A percentile compares a stretch with the other conserved stretches of the same genome.
Evolutionary conservation across 2,113 vertebrate species (phyloP).

Genomic region (Dryoscopus gambensis): DNA sequence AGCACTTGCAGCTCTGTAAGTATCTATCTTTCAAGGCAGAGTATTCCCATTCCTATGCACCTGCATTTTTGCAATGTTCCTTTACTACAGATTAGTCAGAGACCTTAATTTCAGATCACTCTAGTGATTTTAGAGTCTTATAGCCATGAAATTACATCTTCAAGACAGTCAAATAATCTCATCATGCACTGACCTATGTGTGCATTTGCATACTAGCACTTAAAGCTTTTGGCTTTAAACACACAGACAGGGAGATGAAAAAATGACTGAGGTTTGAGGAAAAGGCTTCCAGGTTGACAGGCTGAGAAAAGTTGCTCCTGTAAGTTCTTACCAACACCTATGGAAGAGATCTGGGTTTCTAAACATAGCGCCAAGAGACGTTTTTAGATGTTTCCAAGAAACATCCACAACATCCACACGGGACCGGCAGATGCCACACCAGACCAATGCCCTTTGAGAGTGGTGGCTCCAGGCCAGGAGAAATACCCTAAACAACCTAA

Average conservation of each 20-base stretch:
- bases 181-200: not conserved
- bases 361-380: accelerated
- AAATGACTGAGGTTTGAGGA: not conserved
- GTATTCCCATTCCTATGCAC: not conserved
- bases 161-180: not conserved
- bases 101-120: not conserved
- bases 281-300: not conserved
- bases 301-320: not conserved
- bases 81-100: not conserved
- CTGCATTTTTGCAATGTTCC: not conserved
- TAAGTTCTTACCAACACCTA: not conserved
- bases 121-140: not conserved
- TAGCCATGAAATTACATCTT: not conserved
- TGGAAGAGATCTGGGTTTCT: not conserved
- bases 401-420: not conserved
- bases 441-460: not conserved
- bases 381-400: not conserved
- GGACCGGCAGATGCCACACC: not conserved
- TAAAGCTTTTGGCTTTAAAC: not conserved
- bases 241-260: not conserved
- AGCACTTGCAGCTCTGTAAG: not conserved
- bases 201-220: not conserved
- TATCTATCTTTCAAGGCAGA: not conserved
- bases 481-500: not conserved
- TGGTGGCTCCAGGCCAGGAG: not conserved